Evolutionary conservation across 2,113 vertebrate genomes (phyloP), one percentile per base, ranked within the genome.

Genomic region (Ophthalmolycus amberensis): DNA sequence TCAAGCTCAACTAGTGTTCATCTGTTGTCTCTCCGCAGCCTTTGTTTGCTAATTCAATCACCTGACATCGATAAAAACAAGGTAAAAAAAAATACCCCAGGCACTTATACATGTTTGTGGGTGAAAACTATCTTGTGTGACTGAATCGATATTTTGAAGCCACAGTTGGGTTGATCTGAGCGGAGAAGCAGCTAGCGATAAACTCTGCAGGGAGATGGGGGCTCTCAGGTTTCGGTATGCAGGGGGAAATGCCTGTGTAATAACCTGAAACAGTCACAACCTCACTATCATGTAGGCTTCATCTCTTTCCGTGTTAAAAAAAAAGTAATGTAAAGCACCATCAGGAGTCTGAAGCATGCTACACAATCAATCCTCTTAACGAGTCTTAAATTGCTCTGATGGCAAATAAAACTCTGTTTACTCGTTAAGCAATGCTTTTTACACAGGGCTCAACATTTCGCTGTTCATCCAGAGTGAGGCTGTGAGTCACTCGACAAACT

Each of bases 401-500:
- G 14, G 73, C 15, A 66, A 86, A 75, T 63, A 38, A 65, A 77
- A 38, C 16, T 11, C 2, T 50, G 50, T 82, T 81, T 84, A 66
- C 44, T 44, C 58, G 50, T 72, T 52, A 52, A 69, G 71, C 65
- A 72, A 20, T 46, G 58, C 48, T 54, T 18, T 9, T 25, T 12
- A 63, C 48, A 73, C 65, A 59, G 64, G 59, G 66, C 76, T 42
- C 34, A 77, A 78, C 66, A 60, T 87, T 82, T 77, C 52, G 69
- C 50, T 71, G 79, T 34, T 34, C 68, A 29, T 56, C 77, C 70
- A 52, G 38, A 79, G 68, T 27, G 42, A 81, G 74, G 78, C 77
- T 75, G 77, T 80, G 76, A 90, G 83, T 92, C 89, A 93, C 74
- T 88, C 84, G 77, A 32, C 88, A 76, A 85, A 83, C 83, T 85